Conservation (phyloP, 2,797 vertebrate species). For the Aldrovandia affinis region DNA sequence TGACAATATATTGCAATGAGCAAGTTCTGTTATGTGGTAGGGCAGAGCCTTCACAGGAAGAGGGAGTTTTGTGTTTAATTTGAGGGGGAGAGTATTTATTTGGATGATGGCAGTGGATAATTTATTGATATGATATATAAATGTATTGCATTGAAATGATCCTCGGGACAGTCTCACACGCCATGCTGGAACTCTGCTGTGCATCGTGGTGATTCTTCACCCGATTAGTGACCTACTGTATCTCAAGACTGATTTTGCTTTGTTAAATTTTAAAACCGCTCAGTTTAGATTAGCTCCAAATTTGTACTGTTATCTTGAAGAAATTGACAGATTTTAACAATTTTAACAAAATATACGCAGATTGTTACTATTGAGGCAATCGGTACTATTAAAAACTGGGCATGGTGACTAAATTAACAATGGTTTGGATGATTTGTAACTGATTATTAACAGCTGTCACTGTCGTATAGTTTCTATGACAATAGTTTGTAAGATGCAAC, state of each 20-base stretch:
- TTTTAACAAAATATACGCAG: neutral
- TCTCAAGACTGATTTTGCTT: neutral
- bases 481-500: neutral
- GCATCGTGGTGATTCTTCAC: neutral
- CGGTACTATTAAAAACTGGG: neutral
- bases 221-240: neutral
- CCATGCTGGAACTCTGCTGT: too few relatives aligned
- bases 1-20: neutral
- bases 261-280: neutral
- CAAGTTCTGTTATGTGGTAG: conserved; percentile 27
- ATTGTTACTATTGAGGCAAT: too few relatives aligned
- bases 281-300: neutral
- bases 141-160: neutral
- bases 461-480: neutral
- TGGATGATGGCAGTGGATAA: neutral
- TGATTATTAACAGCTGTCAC: neutral
- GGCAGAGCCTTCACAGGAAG: conserved; percentile 37
- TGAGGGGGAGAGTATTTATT: neutral
- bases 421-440: neutral
- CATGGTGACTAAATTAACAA: neutral
- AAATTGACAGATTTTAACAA: neutral
- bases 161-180: neutral
- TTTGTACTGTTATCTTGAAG: neutral
- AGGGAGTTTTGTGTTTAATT: neutral
- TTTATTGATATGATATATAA: neutral